phyloP scores from a whole-genome alignment of 2,113 vertebrate species.

The Cyanistes caeruleus region DNA sequence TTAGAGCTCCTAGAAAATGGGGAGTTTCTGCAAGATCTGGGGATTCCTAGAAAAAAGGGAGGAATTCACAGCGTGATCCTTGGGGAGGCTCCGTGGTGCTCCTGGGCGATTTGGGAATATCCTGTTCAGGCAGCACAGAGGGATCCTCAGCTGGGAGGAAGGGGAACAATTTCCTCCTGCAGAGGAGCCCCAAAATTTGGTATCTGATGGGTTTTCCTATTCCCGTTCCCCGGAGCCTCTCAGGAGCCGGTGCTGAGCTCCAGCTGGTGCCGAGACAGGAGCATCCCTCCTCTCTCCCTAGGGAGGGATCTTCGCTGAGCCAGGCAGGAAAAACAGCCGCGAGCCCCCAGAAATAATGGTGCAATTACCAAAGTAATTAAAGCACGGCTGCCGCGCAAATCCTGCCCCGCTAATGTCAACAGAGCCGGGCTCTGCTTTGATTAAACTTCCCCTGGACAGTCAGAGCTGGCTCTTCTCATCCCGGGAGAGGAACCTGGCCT shows the following conservation, averaged over 20 bases:
- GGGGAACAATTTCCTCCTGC: neutral
- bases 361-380: conserved; percentile 17
- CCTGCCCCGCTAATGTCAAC: neutral
- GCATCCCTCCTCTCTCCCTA: neutral
- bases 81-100: rapidly evolving
- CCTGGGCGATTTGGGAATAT: too few relatives aligned
- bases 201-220: neutral
- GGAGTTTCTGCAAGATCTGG: neutral
- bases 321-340: neutral
- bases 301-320: neutral
- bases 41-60: neutral
- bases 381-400: neutral
- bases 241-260: neutral
- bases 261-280: neutral
- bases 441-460: rapidly evolving
- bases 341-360: neutral
- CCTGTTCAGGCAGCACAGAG: neutral
- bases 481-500: neutral
- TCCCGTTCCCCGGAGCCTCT: neutral
- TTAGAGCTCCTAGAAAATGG: too few relatives aligned
- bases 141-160: neutral
- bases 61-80: neutral
- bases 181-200: neutral
- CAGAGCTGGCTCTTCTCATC: neutral
- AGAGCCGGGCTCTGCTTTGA: neutral